Percentiles rank a stretch among this genome's conserved stretches.
Conservation (phyloP, 2,888 invertebrate species). For the Lasius fuliginosus region DNA sequence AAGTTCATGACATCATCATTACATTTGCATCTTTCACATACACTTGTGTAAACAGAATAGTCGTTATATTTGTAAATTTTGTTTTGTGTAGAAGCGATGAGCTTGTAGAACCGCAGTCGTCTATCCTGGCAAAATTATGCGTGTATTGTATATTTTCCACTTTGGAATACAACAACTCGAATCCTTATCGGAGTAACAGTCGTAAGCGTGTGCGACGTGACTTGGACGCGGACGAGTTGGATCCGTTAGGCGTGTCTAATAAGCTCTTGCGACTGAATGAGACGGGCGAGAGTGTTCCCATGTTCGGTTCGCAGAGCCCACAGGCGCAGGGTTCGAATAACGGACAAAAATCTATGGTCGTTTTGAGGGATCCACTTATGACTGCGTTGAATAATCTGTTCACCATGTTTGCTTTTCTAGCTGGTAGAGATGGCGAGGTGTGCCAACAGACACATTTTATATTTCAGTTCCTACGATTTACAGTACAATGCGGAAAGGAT, state of each 20-base stretch:
- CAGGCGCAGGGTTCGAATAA: slow-evolving; percentile 80
- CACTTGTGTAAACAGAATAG: not conserved
- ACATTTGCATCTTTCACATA: not conserved
- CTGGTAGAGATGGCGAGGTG: slow-evolving; percentile 91
- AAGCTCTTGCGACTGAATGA: slow-evolving; percentile 90
- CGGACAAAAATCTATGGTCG: slow-evolving; percentile 79
- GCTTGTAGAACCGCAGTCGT: slow-evolving; percentile 93
- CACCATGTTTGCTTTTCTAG: slow-evolving; percentile 91
- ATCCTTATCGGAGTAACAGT: slow-evolving; percentile 85
- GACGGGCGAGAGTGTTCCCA: slow-evolving; percentile 88
- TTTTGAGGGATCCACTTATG: slow-evolving; percentile 89
- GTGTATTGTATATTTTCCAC: slow-evolving; percentile 92
- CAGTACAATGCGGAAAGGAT: slow-evolving; percentile 93
- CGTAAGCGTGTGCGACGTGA: slow-evolving; percentile 89
- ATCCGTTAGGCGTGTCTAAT: slow-evolving; percentile 87
- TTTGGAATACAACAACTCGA: slow-evolving; percentile 88
- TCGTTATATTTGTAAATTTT: slow-evolving; percentile 13
- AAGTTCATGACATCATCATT: slow-evolving; percentile 72
- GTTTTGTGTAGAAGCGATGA: slow-evolving; percentile 87
- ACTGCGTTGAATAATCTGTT: slow-evolving; percentile 91
- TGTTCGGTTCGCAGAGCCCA: slow-evolving; percentile 86
- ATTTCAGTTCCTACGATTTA: slow-evolving; percentile 91
- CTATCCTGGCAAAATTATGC: slow-evolving; percentile 91
- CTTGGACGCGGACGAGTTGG: slow-evolving; percentile 88
- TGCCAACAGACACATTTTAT: slow-evolving; percentile 95